Conservation (phyloP, 1,140 invertebrate species). For the Drosophila pruinosa region DNA sequence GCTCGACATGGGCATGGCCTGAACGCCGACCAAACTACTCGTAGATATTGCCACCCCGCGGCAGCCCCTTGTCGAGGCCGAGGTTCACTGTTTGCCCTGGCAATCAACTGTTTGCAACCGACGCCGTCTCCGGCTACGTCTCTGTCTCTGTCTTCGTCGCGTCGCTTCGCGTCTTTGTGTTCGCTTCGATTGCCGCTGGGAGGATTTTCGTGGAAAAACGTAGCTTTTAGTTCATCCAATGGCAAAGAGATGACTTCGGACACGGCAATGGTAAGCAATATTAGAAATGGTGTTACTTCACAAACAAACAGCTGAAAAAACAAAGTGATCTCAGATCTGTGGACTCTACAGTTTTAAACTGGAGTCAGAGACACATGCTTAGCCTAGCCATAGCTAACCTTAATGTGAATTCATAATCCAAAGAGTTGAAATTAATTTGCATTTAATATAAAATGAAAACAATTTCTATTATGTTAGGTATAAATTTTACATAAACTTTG, state of each 20-base stretch:
- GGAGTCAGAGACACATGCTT: neutral
- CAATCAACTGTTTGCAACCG: conserved; percentile 48
- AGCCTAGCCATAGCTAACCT: too few relatives aligned
- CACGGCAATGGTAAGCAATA: conserved; percentile 1
- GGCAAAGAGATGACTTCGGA: conserved; percentile 4
- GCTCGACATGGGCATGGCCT: conserved; percentile 47
- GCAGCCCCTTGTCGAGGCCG: conserved; percentile 20
- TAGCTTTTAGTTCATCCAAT: conserved; percentile 49
- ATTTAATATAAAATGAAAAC: too few relatives aligned
- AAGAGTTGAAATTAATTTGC: too few relatives aligned
- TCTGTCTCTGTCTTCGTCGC: neutral
- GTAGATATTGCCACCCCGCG: neutral
- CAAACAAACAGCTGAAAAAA: conserved; percentile 48
- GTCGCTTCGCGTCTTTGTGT: conserved; percentile 35
- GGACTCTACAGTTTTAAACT: neutral
- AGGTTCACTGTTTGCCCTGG: conserved; percentile 40
- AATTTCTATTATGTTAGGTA: too few relatives aligned
- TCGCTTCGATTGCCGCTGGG: conserved; percentile 31
- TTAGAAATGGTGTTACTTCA: conserved; percentile 54
- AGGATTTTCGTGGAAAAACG: conserved; percentile 61
- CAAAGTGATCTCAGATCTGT: neutral
- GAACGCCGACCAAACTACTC: conserved; percentile 4
- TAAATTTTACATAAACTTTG: too few relatives aligned
- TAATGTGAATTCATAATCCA: too few relatives aligned
- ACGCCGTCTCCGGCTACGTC: conserved; percentile 6